A percentile compares a stretch with the other conserved stretches of the same genome.
Conservation (phyloP, 2,888 invertebrate species). For the Cyrtodaria siliqua region DNA sequence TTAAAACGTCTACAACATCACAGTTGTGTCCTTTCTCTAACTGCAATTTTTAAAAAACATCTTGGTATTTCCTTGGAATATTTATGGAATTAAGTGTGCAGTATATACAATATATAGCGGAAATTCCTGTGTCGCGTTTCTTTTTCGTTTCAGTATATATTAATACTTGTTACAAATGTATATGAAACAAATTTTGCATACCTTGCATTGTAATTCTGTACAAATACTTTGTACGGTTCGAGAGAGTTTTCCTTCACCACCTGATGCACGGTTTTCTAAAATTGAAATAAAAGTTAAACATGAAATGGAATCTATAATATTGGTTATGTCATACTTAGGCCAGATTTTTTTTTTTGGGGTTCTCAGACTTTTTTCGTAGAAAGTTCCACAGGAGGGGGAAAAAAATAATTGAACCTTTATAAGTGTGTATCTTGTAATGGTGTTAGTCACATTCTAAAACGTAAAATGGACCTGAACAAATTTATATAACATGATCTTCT, state of each 20-base stretch:
- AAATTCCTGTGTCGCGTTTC: not conserved
- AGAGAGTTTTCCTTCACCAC: slow-evolving; percentile 46
- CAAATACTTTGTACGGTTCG: slow-evolving; percentile 48
- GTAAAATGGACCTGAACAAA: too few species aligned
- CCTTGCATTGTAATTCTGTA: slow-evolving; percentile 59
- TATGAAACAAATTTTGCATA: slow-evolving; percentile 15
- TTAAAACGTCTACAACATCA: too few species aligned
- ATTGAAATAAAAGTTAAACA: slow-evolving; percentile 1
- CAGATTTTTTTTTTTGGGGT: too few species aligned
- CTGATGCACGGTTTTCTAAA: slow-evolving; percentile 53
- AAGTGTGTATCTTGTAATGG: too few species aligned
- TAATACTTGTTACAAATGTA: not conserved
- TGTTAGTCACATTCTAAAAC: too few species aligned
- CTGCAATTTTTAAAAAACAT: too few species aligned
- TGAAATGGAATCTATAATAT: not conserved
- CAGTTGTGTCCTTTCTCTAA: too few species aligned
- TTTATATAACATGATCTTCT: too few species aligned
- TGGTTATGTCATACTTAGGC: too few species aligned
- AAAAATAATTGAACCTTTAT: not conserved
- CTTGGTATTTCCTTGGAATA: too few species aligned
- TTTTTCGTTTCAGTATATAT: not conserved
- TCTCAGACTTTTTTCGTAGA: not conserved
- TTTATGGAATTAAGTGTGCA: too few species aligned
- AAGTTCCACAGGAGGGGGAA: not conserved
- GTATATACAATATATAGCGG: too few species aligned